Conservation (phyloP, 2,113 vertebrate genomes). For the Microtus ochrogaster region DNA sequence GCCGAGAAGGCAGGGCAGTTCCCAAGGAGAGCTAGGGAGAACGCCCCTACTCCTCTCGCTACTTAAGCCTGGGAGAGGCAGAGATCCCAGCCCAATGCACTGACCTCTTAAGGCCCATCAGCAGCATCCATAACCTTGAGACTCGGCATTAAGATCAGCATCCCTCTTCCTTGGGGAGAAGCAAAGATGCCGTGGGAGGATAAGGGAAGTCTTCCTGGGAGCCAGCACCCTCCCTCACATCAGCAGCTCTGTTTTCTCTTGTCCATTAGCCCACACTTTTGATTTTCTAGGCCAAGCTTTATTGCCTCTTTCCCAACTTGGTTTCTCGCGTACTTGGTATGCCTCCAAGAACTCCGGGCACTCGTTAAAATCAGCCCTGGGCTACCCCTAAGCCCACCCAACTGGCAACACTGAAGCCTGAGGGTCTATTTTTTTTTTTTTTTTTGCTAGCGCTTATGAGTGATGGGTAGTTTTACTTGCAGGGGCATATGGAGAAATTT, state of each 20-base stretch:
- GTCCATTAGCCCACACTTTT: not conserved
- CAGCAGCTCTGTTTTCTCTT: not conserved
- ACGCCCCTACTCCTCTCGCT: not conserved
- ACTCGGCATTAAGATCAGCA: not conserved
- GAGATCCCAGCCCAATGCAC: not conserved
- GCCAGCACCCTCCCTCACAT: not conserved
- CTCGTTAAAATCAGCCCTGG: not conserved
- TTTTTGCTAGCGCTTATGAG: not conserved
- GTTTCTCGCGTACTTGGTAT: not conserved
- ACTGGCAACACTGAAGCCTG: not conserved
- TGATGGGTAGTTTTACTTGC: not conserved
- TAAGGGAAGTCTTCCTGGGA: not conserved
- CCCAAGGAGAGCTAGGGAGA: not conserved
- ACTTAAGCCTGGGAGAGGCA: not conserved
- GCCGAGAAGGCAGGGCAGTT: not conserved
- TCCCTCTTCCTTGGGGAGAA: not conserved
- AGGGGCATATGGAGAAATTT: not conserved
- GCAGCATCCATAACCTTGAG: not conserved
- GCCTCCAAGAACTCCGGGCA: not conserved
- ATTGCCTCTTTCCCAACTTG: not conserved
- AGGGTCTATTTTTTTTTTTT: not conserved
- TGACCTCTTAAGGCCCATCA: not conserved
- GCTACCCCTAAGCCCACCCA: not conserved
- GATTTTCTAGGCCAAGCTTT: not conserved
- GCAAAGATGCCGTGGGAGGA: not conserved